Conservation (phyloP, 2,113 vertebrate species). For the Vulpes vulpes region DNA sequence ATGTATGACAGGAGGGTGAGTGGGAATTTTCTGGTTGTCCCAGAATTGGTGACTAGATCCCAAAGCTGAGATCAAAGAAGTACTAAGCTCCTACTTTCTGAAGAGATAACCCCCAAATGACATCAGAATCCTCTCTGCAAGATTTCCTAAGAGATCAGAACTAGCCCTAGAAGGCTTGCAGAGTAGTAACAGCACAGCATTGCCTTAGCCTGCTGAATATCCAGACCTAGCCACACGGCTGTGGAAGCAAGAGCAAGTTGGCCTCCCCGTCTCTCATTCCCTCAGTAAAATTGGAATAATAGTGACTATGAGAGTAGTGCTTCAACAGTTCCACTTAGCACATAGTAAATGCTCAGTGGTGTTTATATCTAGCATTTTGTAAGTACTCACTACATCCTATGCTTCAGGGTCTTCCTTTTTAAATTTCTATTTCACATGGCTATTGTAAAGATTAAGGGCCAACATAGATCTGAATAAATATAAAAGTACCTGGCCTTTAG, state of each 20-base stretch:
- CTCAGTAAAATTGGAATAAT: background rate
- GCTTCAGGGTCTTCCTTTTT: background rate
- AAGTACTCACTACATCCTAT: background rate
- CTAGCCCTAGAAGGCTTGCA: fast-evolving
- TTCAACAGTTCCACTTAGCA: background rate
- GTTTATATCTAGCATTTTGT: no score
- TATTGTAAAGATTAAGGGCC: background rate
- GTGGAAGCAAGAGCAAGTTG: background rate
- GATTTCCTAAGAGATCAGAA: background rate
- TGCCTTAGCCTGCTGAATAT: fast-evolving
- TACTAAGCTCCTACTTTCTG: background rate
- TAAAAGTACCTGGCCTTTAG: background rate
- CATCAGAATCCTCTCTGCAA: background rate
- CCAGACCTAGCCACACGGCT: background rate
- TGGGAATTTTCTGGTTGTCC: background rate
- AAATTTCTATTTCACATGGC: background rate
- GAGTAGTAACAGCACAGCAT: no score
- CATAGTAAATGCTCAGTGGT: fast-evolving
- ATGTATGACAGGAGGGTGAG: background rate
- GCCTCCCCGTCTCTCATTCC: background rate
- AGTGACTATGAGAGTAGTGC: background rate
- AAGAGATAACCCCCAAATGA: background rate
- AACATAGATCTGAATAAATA: background rate
- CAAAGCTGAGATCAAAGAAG: background rate
- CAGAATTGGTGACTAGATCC: background rate